These are phyloP conservation scores for Jaculus jaculus DNA, from an alignment of 2,113 vertebrate species.

Conservation along the genomic window DNA sequence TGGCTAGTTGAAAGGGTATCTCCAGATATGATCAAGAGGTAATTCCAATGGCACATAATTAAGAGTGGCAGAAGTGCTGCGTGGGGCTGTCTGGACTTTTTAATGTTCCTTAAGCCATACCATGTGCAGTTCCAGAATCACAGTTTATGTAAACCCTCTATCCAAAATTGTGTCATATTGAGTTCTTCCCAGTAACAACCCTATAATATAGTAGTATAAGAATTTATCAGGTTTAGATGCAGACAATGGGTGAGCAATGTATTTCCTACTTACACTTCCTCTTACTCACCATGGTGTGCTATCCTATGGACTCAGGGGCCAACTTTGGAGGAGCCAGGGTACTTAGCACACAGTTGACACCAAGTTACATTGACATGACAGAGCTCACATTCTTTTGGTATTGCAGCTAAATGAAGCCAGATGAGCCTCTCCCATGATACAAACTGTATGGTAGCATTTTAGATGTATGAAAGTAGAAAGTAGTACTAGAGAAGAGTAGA, in stretches of 20 bases:
- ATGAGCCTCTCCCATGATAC: not conserved
- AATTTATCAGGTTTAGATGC: not conserved
- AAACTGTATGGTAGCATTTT: not conserved
- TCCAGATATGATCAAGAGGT: not conserved
- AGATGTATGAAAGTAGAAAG: too few species aligned
- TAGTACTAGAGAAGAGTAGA: not conserved
- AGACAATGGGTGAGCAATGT: not conserved
- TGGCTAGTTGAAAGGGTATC: not conserved
- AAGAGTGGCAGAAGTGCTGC: not conserved
- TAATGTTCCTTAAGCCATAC: not conserved
- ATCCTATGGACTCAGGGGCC: fast-evolving
- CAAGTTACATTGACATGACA: not conserved
- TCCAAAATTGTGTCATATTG: not conserved
- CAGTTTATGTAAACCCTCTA: not conserved
- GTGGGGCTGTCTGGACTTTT: not conserved
- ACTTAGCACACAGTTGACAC: not conserved
- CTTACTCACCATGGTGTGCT: not conserved
- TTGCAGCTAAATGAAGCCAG: not conserved
- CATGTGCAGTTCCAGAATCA: not conserved
- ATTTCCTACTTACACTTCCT: not conserved
- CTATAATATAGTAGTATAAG: not conserved
- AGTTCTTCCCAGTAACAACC: not conserved
- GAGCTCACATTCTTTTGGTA: not conserved
- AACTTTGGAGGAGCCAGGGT: not conserved
- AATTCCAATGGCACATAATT: not conserved